phyloP scores from a whole-genome alignment of 2,113 vertebrate genomes.

The Notothenia rossii region DNA sequence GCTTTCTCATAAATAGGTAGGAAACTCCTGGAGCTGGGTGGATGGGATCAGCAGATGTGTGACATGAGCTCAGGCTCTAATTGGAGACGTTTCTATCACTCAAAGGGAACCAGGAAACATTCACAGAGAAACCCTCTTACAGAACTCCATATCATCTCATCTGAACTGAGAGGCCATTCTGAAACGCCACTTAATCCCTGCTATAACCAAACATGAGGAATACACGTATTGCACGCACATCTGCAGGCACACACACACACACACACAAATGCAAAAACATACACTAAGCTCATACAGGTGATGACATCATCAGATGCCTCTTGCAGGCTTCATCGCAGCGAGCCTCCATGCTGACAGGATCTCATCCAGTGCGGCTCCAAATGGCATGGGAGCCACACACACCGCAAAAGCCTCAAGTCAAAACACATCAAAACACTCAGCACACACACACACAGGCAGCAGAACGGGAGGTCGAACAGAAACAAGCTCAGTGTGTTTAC shows the following conservation, averaged over 20 bases:
- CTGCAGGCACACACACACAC: neutral
- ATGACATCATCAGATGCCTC: slow-evolving; percentile 65
- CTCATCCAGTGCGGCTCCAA: slow-evolving; percentile 46
- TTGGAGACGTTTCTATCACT: slow-evolving; percentile 79
- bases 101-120: slow-evolving; percentile 51
- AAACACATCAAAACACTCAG: slow-evolving; percentile 74
- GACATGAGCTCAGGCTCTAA: slow-evolving; percentile 77
- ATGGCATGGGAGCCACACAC: slow-evolving; percentile 54
- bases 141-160: slow-evolving; percentile 46
- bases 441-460: slow-evolving; percentile 41
- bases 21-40: slow-evolving; percentile 81
- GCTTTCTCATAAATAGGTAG: slow-evolving; percentile 87
- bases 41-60: slow-evolving; percentile 85
- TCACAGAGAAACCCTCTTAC: slow-evolving; percentile 32
- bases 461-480: slow-evolving; percentile 49
- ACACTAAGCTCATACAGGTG: slow-evolving; percentile 30
- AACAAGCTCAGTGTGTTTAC: slow-evolving; percentile 69
- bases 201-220: slow-evolving; percentile 37
- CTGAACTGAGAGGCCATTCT: slow-evolving; percentile 34
- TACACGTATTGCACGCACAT: neutral
- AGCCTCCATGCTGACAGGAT: slow-evolving; percentile 55
- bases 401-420: slow-evolving; percentile 71
- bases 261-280: neutral
- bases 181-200: slow-evolving; percentile 41
- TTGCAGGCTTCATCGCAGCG: slow-evolving; percentile 50